Base-by-base conservation (phyloP, 1,140 invertebrate species). In the Trichonephila clavata region DNA sequence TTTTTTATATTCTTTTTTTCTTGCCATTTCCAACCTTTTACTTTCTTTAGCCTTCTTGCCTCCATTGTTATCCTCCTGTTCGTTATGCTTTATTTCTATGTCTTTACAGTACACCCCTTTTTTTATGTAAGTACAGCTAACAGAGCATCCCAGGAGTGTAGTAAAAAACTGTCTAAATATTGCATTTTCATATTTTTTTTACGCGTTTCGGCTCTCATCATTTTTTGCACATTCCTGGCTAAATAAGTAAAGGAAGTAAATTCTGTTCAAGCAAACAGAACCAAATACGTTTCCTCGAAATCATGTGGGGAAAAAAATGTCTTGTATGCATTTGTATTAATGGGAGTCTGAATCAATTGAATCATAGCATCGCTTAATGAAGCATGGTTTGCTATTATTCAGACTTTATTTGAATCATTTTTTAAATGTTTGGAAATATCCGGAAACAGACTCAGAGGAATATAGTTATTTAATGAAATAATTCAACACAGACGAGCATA, bases 81-180 rank as follows among this genome's bases (percentile, higher is more conserved):
- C 68, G 63, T 71, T 89, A 57, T 43, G 87, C 71, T 57, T 77
- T 89, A 57, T 4, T 27, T 89, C 84, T 32, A 20, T 14, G 14
- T 77, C 71, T 77, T 27, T 32, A 63, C 60, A 13, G 20, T 13
- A 32, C 20, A n/a, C 7, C n/a, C n/a, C 50, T 88, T 89, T 89
- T 71, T 39, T 57, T 59, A 88, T 27, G 18, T 14, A 32, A 39
- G 27, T 43, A 39, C 20, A 21, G 21, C 61, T 63, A 77, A 57
- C 27, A 57, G n/a, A n/a, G 61, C 20, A 43, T 90, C 88, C 80
- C 68, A 27, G 27, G 71, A 50, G 88, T 90, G 27, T 81, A 60
- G 88, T 90, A 90, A 90, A 90, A 90, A 90, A 77, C 43, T 60
- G 88, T 68, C 88, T 90, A 90, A 90, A 90, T 90, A 80, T 50